Conservation (phyloP, 30 jellyfish, hydroid and myxozoan genomes). For the Mastigias papua region DNA sequence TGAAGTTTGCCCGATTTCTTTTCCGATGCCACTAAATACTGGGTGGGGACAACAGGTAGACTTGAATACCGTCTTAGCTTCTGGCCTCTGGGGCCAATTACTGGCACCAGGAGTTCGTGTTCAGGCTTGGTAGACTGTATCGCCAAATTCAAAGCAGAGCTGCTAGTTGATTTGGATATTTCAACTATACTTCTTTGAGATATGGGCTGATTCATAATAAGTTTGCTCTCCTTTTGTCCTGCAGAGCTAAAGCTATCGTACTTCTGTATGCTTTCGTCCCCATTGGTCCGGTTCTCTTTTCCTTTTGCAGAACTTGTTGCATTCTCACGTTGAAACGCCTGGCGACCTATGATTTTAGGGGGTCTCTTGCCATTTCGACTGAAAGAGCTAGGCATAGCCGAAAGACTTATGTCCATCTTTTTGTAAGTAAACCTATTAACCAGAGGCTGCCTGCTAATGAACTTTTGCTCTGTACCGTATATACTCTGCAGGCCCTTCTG, state of each 20-base stretch:
- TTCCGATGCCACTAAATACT: slow-evolving; percentile 84
- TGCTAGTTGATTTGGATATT: not conserved
- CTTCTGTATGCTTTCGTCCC: not conserved
- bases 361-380: not conserved
- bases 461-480: slow-evolving; percentile 37
- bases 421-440: slow-evolving; percentile 24
- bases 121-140: not conserved
- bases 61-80: slow-evolving; percentile 88
- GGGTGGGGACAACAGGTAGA: slow-evolving; percentile 90
- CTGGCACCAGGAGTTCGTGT: slow-evolving; percentile 11
- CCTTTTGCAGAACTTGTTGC: not conserved
- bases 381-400: slow-evolving; percentile 12
- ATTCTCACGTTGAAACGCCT: slow-evolving; percentile 9
- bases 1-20: slow-evolving; percentile 58
- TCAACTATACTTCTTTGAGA: not conserved
- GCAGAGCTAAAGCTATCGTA: not conserved
- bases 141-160: slow-evolving; percentile 1
- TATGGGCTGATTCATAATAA: not conserved
- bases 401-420: slow-evolving; percentile 10
- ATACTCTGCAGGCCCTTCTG: slow-evolving; percentile 36
- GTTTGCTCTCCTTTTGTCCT: not conserved
- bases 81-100: slow-evolving; percentile 41
- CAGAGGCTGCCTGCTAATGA: slow-evolving; percentile 14
- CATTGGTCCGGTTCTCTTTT: slow-evolving; percentile 3
- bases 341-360: not conserved